Evolutionary conservation across 2,113 vertebrate genomes (phyloP).

Genomic region (Boulengeromyrus knoepffleri): DNA sequence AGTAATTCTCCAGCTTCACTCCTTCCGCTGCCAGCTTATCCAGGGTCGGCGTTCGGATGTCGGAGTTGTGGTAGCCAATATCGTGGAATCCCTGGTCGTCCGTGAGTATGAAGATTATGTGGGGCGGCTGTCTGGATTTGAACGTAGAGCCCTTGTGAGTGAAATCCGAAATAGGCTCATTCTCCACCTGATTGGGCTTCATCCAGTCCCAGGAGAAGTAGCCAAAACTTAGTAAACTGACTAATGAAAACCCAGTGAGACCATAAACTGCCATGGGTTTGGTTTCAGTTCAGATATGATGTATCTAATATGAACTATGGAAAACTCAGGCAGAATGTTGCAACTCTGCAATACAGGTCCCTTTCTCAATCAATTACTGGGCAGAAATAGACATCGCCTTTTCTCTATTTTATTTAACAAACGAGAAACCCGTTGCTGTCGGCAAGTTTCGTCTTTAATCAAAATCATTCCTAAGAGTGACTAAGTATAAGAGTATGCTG

Average conservation of each 20-base stretch:
- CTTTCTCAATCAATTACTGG: neutral
- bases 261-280: conserved; percentile 71
- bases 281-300: neutral
- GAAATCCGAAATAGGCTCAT: conserved; percentile 44
- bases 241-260: conserved; percentile 80
- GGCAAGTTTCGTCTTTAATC: neutral
- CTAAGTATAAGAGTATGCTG: neutral
- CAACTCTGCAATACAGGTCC: neutral
- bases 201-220: conserved; percentile 90
- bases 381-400: neutral
- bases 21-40: conserved; percentile 88
- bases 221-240: conserved; percentile 88
- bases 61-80: conserved; percentile 86
- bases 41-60: conserved; percentile 84
- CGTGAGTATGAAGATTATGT: conserved; percentile 93
- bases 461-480: neutral
- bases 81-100: conserved; percentile 96
- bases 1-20: conserved; percentile 94
- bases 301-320: neutral
- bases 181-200: conserved; percentile 75
- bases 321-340: neutral
- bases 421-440: neutral
- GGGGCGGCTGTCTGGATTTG: conserved; percentile 62
- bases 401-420: neutral
- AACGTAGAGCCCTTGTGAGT: conserved; percentile 39